Evolutionary conservation across 2,113 vertebrate species (phyloP), one percentile per base, ranked within the genome.

Genomic region (Nothobranchius kuhntae): DNA sequence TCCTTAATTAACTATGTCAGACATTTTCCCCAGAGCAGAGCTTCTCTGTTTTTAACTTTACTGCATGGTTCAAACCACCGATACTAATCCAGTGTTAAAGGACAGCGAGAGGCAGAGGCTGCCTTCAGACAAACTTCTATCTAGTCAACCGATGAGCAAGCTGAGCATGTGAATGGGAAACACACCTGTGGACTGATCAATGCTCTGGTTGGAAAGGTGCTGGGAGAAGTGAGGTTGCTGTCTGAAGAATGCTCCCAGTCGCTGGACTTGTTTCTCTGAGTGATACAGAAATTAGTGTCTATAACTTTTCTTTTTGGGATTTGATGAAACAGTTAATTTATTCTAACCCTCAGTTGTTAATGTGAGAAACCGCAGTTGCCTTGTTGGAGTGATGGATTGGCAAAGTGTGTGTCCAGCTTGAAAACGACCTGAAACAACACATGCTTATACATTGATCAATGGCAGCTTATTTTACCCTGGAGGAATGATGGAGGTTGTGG

Each of bases 171-270:
- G 82, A 87, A 87, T 80, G 81, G 65, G 73, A 85, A 84, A 68
- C 75, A 75, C 65, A 78, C 77, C 80, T 89, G 59, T 59, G 13
- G 48, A 65, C 62, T 48, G 78, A 87, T 91, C 82, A 89, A 86
- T 86, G 85, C 78, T 65, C 68, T 75, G 59, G 47, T 68, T 78
- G 78, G n/a, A 66, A 76, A 68, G 65, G 81, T 13, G 55, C 74
- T 45, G 21, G 21, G 55, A 76, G 73, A 80, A 78, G 80, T 83
- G 83, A 86, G 71, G 21, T 21, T 21, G 21, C 21, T 21, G 21
- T 80, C 68, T 51, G 73, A 82, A 47, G 83, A 78, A 74, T 78
- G 75, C 62, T 69, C 74, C 71, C 67, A 57, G 60, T 69, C 81
- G 80, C 61, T 26, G 61, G 67, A 65, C 48, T 53, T 30, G 30